Conservation (phyloP, 2,113 vertebrate genomes). For the Halcyon malimbica region DNA sequence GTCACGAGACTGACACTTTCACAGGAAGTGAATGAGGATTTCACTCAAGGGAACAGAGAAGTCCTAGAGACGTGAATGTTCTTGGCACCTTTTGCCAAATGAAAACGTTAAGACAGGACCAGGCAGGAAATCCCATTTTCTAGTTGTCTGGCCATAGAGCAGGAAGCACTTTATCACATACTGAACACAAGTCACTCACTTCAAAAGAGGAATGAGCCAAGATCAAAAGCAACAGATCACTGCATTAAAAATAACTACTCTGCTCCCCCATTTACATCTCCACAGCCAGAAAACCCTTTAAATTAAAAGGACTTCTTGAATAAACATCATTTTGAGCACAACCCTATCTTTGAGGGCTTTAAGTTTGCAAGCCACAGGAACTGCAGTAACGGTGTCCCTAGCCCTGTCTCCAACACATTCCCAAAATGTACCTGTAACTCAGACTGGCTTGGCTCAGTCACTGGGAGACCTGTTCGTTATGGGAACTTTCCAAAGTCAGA, state of each 20-base stretch:
- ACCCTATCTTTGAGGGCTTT: neutral
- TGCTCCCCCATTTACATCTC: neutral
- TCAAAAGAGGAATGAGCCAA: neutral
- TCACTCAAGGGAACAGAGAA: neutral
- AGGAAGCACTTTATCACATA: neutral
- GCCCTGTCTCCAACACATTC: neutral
- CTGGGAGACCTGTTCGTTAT: neutral
- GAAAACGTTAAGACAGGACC: neutral
- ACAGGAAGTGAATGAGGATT: neutral
- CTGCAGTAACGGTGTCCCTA: neutral
- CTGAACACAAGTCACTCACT: neutral
- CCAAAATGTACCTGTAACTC: neutral
- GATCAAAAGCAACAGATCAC: neutral
- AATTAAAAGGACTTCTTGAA: neutral
- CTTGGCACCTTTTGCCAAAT: neutral
- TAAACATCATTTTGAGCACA: neutral
- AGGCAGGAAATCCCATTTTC: constrained; percentile 29
- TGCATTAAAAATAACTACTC: neutral
- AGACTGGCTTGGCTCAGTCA: neutral
- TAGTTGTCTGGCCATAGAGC: neutral
- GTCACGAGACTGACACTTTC: neutral
- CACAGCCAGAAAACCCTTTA: neutral
- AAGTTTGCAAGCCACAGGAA: neutral
- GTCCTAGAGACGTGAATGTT: neutral
- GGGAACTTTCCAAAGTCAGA: neutral